Evolutionary conservation across 1,140 invertebrate species (phyloP).

Genomic region (Aphaenogaster ashmeadi): DNA sequence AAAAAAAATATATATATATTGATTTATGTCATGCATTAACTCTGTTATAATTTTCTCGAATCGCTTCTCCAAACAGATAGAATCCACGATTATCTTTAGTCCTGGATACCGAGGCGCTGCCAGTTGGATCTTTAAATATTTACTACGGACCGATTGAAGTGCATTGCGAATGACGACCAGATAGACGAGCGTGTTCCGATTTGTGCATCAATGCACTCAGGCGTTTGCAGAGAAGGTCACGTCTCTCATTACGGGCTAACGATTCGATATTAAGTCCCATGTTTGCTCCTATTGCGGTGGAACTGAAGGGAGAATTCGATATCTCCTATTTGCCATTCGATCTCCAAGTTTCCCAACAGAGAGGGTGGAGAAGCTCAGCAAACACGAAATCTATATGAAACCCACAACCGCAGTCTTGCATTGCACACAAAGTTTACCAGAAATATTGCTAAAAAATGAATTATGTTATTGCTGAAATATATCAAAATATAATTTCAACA

Average conservation of each 20-base stretch:
- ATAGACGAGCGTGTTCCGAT: slow-evolving; percentile 8
- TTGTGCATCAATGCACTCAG: slow-evolving; percentile 26
- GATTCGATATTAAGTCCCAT: slow-evolving; percentile 72
- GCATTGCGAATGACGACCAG: slow-evolving; percentile 8
- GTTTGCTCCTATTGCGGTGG: slow-evolving; percentile 63
- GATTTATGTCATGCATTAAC: neutral
- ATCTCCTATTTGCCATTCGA: slow-evolving; percentile 66
- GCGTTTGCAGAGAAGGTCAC: slow-evolving; percentile 43
- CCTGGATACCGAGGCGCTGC: neutral
- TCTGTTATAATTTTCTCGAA: slow-evolving; percentile 1
- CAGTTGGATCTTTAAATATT: slow-evolving; percentile 52
- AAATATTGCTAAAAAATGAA: slow-evolving; percentile 1
- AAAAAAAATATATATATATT: neutral
- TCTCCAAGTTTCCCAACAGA: slow-evolving; percentile 63
- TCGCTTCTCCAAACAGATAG: slow-evolving; percentile 26
- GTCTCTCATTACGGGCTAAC: slow-evolving; percentile 60
- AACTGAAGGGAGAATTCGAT: slow-evolving; percentile 49
- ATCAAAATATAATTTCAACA: neutral
- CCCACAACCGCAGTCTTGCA: neutral
- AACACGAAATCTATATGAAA: slow-evolving; percentile 40
- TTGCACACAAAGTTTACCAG: neutral
- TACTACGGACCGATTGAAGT: neutral
- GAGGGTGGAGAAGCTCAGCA: neutral
- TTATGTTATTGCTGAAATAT: neutral
- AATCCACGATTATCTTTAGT: slow-evolving; percentile 52